A percentile compares a stretch with the other conserved stretches of the same genome.
Evolutionary conservation across 2,113 vertebrate species (phyloP).

Genomic region (Pseudopodoces humilis): DNA sequence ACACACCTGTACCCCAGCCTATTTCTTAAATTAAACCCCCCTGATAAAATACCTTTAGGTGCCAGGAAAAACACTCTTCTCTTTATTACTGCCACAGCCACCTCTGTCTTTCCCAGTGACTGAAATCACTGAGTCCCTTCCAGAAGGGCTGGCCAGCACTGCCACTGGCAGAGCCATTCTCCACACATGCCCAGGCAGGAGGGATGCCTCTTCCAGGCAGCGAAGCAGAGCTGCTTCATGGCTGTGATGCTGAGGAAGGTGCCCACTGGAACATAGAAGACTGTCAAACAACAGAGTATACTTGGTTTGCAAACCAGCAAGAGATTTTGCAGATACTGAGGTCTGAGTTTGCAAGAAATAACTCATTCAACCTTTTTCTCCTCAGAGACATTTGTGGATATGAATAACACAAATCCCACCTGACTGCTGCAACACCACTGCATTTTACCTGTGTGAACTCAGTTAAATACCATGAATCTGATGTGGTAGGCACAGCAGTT

Average conservation of each 20-base stretch:
- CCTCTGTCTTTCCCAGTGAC: neutral
- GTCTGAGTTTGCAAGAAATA: neutral
- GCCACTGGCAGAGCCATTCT: neutral
- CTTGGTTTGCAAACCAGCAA: neutral
- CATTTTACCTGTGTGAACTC: neutral
- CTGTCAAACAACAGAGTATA: neutral
- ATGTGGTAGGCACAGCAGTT: too few species aligned
- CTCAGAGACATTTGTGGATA: neutral
- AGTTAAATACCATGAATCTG: neutral
- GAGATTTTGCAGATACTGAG: neutral
- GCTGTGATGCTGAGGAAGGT: neutral
- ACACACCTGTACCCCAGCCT: neutral
- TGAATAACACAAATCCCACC: neutral
- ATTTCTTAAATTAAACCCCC: neutral
- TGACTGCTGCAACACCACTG: neutral
- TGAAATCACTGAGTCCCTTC: neutral
- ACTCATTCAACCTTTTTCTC: neutral
- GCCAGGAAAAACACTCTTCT: neutral
- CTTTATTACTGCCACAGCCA: neutral
- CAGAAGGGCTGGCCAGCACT: neutral
- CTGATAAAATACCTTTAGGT: neutral
- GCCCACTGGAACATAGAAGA: neutral
- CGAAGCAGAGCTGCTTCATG: neutral
- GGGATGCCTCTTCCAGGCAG: neutral
- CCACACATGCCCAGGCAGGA: neutral